Base-by-base conservation (phyloP, 2,888 invertebrate genomes). In the Chaetoderma sp. region DNA sequence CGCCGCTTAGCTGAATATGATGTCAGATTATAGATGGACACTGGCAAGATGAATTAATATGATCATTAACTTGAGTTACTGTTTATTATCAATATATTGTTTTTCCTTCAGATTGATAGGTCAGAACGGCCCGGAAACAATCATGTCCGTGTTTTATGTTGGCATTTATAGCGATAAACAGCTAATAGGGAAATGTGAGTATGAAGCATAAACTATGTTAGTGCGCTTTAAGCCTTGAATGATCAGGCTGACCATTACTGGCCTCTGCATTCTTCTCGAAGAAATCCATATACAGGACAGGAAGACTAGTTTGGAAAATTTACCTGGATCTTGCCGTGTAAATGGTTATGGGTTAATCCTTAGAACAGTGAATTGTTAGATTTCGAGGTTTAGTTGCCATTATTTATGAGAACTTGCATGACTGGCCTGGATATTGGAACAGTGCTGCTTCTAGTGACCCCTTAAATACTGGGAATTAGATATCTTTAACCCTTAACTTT, bases 161-260 rank as follows among this genome's bases (percentile, higher is more conserved):
- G 98, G 94, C 1, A 88, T 99, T 13, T 99, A 97, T 86, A 89
- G 91, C 6, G 90, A 95, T 76, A 93, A 92, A 86, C 87, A 92
- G 81, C 90, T 94, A 76, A 87, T 96, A 60, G 94, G 96, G 52
- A 89, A 92, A 86, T 94, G 96, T 95, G 87, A 87, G 87, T 69
- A 30, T 21, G 3, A n/a, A 36, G 10, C n/a, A 10, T 25, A 23
- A 21, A 60, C 18, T 16, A 16, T 59, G 27, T 50, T 6, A 13
- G 3, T 4, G 33, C 18, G 16, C 32, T n/a, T 30, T 55, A 33
- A 2, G n/a, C 5, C 16, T 56, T 16, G 13, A 8, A 6, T 30
- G 21, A n/a, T 27, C 45, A 39, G n/a, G n/a, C n/a, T 39, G 39
- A 39, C n/a, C 13, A 39, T 39, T 39, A n/a, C n/a, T 39, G 10